Evolutionary conservation across 2,888 invertebrate species (phyloP), one percentile per base, ranked within the genome.

Genomic region (Diplolepis rosae): DNA sequence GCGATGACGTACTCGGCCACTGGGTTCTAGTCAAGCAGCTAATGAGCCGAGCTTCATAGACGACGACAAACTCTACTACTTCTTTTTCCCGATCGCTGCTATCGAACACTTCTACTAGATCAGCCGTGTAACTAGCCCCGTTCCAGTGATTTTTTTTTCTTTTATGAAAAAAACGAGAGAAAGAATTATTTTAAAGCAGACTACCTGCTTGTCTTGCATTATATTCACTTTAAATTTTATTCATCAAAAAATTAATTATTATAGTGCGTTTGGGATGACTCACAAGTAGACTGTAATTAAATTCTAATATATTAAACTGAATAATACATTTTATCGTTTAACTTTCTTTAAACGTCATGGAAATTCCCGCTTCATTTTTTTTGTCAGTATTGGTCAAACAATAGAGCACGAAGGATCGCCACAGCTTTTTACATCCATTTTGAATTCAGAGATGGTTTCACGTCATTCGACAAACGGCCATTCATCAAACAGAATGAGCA

Each of bases 51-150:
- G 74, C 76, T 74, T 77, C 76, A 77, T 76, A 76, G 70, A 73
- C 69, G 76, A 76, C 70, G 78, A 74, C 78, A 72, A 71, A 75
- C 76, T 75, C 72, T 70, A 74, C 74, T 71, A 76, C 71, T 72
- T 74, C 72, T 67, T 72, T 70, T 48, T 54, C 68, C 51, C 52
- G 66, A 52, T 66, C 66, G 73, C 72, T 73, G 76, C 71, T 75
- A 80, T 78, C 73, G 82, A 79, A 76, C 77, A 72, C 79, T 71
- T 78, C 71, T 75, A 74, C 71, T 79, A 78, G 79, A 82, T 82
- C 81, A 79, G 74, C 75, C 77, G 75, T 80, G 68, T 78, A 75
- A 80, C 77, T 75, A 77, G 77, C 75, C 74, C 80, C 79, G 77
- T 81, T 82, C 39, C 24, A 61, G 61, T 39, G 72, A 69, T 70